Evolutionary conservation across 2,888 invertebrate genomes (phyloP).

Genomic region (Cephus nigrinus): DNA sequence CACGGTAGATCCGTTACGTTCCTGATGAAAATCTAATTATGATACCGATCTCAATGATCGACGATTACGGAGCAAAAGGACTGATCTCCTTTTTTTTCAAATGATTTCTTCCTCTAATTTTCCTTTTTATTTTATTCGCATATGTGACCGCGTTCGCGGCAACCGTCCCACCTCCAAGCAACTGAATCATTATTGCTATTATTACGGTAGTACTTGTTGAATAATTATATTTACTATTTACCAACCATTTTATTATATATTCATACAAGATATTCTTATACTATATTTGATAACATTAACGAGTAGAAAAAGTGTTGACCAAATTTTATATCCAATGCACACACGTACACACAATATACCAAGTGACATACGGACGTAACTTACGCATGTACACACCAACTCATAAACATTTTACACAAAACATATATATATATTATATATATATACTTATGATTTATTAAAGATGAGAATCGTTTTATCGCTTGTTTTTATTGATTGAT

Average conservation of each 20-base stretch:
- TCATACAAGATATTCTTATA: constrained; percentile 53
- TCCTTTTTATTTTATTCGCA: constrained; percentile 24
- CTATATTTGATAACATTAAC: constrained; percentile 46
- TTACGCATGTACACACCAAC: neutral
- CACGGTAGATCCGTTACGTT: constrained; percentile 1
- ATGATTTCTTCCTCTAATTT: constrained; percentile 10
- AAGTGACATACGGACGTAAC: constrained; percentile 14
- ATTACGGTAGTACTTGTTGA: constrained; percentile 57
- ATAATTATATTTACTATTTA: constrained; percentile 62
- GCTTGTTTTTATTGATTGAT: constrained; percentile 41
- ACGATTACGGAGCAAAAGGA: neutral
- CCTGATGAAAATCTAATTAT: neutral
- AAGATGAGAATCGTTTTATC: constrained; percentile 30
- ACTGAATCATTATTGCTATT: constrained; percentile 51
- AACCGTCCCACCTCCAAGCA: constrained; percentile 40
- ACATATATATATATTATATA: constrained; percentile 13
- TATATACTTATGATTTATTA: constrained; percentile 34
- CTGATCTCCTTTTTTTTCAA: neutral
- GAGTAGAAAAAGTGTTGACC: constrained; percentile 44
- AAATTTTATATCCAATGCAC: constrained; percentile 44
- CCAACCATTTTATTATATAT: constrained; percentile 48
- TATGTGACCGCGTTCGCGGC: constrained; percentile 24
- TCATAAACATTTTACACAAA: constrained; percentile 3
- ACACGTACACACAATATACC: constrained; percentile 28
- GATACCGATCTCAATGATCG: neutral